These are phyloP conservation scores for Drosophila truncata DNA, from an alignment of 1,140 invertebrate species.

Conservation along the genomic window DNA sequence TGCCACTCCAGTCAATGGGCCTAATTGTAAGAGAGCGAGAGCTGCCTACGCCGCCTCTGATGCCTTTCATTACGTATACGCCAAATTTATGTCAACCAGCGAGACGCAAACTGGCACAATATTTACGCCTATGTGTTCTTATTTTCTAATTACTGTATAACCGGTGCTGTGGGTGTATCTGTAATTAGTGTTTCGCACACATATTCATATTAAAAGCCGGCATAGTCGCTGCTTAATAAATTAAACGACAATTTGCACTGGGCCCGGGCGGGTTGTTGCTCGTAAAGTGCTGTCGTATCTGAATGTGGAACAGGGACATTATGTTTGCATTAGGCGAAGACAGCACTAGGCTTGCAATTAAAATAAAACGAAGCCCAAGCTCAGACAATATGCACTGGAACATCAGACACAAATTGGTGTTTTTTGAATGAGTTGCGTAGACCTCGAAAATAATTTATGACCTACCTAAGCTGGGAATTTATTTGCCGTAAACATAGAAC, in stretches of 20 bases:
- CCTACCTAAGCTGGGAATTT: slow-evolving; percentile 68
- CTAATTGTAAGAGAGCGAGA: slow-evolving; percentile 37
- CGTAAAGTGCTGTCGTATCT: slow-evolving; percentile 25
- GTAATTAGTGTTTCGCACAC: slow-evolving; percentile 77
- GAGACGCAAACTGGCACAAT: slow-evolving; percentile 21
- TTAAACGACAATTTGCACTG: slow-evolving; percentile 83
- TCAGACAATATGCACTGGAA: slow-evolving; percentile 30
- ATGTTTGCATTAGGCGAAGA: slow-evolving; percentile 61
- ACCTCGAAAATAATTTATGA: slow-evolving; percentile 74
- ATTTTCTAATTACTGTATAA: slow-evolving; percentile 74
- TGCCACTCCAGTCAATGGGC: slow-evolving; percentile 28
- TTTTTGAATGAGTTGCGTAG: slow-evolving; percentile 1
- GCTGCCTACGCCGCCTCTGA: slow-evolving; percentile 2
- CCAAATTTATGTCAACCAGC: slow-evolving; percentile 63
- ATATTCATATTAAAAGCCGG: slow-evolving; percentile 71
- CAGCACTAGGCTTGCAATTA: slow-evolving; percentile 64
- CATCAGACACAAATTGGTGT: slow-evolving; percentile 15
- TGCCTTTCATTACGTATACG: slow-evolving; percentile 67
- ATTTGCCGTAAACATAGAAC: slow-evolving; percentile 26
- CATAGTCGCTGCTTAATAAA: slow-evolving; percentile 76
- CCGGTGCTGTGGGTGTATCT: slow-evolving; percentile 37
- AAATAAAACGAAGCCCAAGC: slow-evolving; percentile 73
- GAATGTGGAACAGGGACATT: slow-evolving; percentile 51
- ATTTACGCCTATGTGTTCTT: slow-evolving; percentile 41
- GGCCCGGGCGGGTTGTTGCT: slow-evolving; percentile 26